A percentile compares a stretch with the other conserved stretches of the same genome.
These are phyloP conservation scores for Bombylius major DNA, from an alignment of 2,888 invertebrate species.

Conservation along the genomic window DNA sequence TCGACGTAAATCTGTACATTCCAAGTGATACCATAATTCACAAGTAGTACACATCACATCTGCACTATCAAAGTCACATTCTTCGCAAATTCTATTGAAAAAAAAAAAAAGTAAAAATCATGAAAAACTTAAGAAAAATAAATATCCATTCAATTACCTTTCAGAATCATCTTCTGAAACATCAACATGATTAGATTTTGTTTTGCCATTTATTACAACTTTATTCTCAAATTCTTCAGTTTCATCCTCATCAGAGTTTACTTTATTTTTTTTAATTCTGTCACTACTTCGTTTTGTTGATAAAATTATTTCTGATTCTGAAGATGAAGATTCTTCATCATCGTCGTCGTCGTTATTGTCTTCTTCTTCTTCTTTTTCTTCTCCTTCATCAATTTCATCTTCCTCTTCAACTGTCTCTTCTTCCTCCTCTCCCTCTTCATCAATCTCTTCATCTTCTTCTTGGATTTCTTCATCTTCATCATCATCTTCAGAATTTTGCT, in stretches of 20 bases:
- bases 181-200: no score
- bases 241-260: slow-evolving; percentile 8
- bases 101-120: slow-evolving; percentile 2
- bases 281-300: background rate
- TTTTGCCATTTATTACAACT: background rate
- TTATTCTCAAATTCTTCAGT: slow-evolving; percentile 10
- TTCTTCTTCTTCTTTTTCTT: background rate
- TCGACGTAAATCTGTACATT: slow-evolving; percentile 53
- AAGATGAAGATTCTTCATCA: slow-evolving; percentile 2
- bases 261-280: slow-evolving; percentile 1
- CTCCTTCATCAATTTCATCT: slow-evolving; percentile 8
- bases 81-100: slow-evolving; percentile 9
- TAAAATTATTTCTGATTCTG: no score
- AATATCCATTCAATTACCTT: no score
- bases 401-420: slow-evolving; percentile 18
- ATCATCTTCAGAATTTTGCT: slow-evolving; percentile 8
- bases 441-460: slow-evolving; percentile 20
- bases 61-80: slow-evolving; percentile 24
- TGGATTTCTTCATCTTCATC: slow-evolving; percentile 23
- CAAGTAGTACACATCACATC: slow-evolving; percentile 27
- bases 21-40: slow-evolving; percentile 49
- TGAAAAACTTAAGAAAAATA: background rate
- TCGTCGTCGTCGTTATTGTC: slow-evolving; percentile 16
- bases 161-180: no score
- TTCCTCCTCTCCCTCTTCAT: slow-evolving; percentile 25